These are phyloP conservation scores for Oophaga sylvatica DNA, from an alignment of 2,797 vertebrate genomes.

Conservation along the genomic window DNA sequence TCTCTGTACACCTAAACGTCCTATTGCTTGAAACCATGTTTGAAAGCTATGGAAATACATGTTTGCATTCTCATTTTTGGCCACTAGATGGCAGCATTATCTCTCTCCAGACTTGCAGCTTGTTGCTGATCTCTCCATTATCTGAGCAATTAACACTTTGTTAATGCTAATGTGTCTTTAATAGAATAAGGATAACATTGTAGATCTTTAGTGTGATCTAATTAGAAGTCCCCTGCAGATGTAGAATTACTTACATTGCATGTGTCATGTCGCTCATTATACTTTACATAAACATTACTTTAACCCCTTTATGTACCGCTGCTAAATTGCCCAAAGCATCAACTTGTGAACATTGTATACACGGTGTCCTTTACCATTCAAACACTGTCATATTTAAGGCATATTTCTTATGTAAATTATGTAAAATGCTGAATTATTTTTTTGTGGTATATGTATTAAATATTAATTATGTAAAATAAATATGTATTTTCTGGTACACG, in stretches of 20 bases:
- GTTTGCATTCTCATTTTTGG: not conserved
- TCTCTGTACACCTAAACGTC: no score
- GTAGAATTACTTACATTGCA: not conserved
- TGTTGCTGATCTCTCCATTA: conserved; percentile 10
- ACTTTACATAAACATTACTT: not conserved
- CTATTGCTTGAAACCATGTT: no score
- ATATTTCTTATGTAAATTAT: no score
- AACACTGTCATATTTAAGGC: no score
- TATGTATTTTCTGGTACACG: no score
- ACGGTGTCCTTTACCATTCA: no score
- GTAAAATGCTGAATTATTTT: no score
- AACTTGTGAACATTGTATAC: no score
- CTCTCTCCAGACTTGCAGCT: not conserved
- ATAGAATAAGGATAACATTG: conserved; percentile 1
- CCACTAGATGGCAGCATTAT: conserved; percentile 37
- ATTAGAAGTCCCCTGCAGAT: not conserved
- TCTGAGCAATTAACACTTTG: conserved; percentile 7
- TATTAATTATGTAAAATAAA: no score
- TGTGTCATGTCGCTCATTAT: not conserved
- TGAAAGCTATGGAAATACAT: no score
- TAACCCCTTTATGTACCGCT: not conserved
- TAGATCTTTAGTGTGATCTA: not conserved
- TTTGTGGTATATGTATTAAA: no score
- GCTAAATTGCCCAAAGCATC: not conserved
- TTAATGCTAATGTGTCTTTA: not conserved